Evolutionary conservation across 2,113 vertebrate genomes (phyloP), one percentile per base, ranked within the genome.

Genomic region (Ahaetulla prasina): DNA sequence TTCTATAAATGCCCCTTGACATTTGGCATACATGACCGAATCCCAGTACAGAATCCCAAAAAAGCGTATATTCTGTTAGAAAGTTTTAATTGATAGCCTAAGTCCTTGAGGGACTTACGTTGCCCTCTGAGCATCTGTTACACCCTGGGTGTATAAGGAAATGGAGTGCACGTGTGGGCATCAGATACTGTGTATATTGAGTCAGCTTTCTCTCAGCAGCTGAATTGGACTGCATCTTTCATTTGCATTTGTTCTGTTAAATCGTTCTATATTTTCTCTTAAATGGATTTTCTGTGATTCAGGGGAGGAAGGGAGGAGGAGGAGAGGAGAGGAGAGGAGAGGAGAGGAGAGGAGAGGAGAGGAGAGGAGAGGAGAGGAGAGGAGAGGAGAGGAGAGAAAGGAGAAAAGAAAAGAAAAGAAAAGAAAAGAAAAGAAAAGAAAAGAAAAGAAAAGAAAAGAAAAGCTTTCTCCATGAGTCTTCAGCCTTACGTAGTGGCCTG

Each of bases 401-500:
- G 90, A 95, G 95, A 95, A 95, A 93, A 93, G 95, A 4, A 30
- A 10, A 3, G 10, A 60, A 27, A 22, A 7, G 22, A 55, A 23
- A 8, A 7, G 23, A 57, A 25, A 25, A 8, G 22, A 57, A 25
- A 22, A 35, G 4, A 68, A 1, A 18, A 35, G 2, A 89, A 27
- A 86, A 91, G 86, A 91, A 50, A 87, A 89, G 90, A 92, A 87
- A 89, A 60, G 49, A 92, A 95, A 95, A 93, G 93, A 96, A 95
- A 93, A 93, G 95, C 96, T 97, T 96, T 97, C 96, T 96, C 96
- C 93, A 1, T 95, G 96, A 96, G 95, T 97, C 96, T 95, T 93
- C 97, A 97, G 98, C 97, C 97, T 94, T 96, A 98, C 97, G 97
- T 97, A 96, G 98, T 98, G 98, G 98, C 98, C 98, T 98, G 98